phyloP scores from a whole-genome alignment of 2,113 vertebrate genomes.

The Terrapene triunguis region DNA sequence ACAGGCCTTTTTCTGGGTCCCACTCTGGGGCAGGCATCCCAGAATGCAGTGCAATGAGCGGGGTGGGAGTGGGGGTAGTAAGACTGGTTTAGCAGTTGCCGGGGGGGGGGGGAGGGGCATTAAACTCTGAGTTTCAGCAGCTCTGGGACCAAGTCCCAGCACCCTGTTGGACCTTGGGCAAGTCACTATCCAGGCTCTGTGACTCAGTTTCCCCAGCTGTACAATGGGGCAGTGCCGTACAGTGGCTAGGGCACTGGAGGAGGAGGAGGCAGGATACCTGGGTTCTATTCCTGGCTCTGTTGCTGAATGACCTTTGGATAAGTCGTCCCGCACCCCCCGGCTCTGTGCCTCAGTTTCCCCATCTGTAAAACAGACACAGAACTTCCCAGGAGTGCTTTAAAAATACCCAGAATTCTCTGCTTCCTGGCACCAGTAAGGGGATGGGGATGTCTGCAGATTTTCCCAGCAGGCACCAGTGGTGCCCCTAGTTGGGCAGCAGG shows the following conservation, averaged over 20 bases:
- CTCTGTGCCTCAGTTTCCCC: background rate
- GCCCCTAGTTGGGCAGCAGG: background rate
- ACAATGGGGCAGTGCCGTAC: background rate
- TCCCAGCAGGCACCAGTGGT: too few species aligned
- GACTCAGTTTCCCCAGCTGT: background rate
- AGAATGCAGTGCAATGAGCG: background rate
- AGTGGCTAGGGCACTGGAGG: background rate
- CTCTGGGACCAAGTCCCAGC: background rate
- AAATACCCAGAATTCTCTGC: background rate
- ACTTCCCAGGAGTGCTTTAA: background rate
- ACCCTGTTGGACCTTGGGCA: background rate
- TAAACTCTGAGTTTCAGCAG: background rate
- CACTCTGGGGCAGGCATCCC: too few species aligned
- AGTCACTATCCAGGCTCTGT: background rate
- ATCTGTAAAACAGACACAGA: background rate
- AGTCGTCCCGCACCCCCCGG: accelerated
- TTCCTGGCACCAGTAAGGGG: background rate
- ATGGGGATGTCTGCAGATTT: background rate
- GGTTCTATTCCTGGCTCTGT: background rate
- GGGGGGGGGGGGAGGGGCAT: accelerated
- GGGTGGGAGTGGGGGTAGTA: background rate
- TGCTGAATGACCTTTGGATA: background rate
- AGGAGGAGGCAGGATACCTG: background rate
- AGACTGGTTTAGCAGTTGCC: background rate
- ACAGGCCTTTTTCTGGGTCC: background rate